Conservation (phyloP, 2,888 invertebrate genomes). For the Rugalucina vietnamica region DNA sequence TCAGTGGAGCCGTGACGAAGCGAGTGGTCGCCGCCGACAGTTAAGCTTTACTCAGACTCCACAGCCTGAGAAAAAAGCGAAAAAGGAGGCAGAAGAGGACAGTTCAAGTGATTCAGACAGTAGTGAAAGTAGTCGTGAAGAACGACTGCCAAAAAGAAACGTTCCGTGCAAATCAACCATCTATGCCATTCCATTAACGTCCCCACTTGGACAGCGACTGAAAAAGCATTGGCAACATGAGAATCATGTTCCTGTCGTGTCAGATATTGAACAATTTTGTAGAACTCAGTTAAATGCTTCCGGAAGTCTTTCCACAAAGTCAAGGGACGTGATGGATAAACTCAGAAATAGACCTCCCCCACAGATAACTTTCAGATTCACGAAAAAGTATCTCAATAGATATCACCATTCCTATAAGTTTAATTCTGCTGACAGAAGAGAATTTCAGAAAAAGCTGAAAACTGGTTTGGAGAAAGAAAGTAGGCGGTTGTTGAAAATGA, state of each 20-base stretch:
- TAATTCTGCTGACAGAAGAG: constrained; percentile 57
- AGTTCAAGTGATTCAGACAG: constrained; percentile 33
- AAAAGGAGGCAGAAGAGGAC: background rate
- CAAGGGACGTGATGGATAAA: constrained; percentile 60
- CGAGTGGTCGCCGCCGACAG: constrained; percentile 55
- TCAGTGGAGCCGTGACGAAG: constrained; percentile 69
- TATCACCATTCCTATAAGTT: constrained; percentile 73
- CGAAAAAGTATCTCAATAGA: constrained; percentile 61
- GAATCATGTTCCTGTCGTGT: constrained; percentile 60
- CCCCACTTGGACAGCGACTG: constrained; percentile 72
- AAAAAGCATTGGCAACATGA: constrained; percentile 70
- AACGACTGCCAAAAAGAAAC: constrained; percentile 16
- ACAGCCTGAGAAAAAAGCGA: background rate
- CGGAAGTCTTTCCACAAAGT: too few relatives aligned
- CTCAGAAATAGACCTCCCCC: constrained; percentile 66
- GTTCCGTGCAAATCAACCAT: constrained; percentile 46
- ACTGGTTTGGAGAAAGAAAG: constrained; percentile 64
- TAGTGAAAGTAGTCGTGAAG: constrained; percentile 31
- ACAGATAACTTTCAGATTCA: constrained; percentile 68
- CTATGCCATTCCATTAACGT: constrained; percentile 58
- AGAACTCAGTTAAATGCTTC: constrained; percentile 36
- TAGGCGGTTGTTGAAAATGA: constrained; percentile 37
- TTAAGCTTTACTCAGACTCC: constrained; percentile 60
- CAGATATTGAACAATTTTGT: constrained; percentile 64
- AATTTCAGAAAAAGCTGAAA: constrained; percentile 58